Evolutionary conservation across 2,888 invertebrate species (phyloP).

Genomic region (Tiliacea aurago): DNA sequence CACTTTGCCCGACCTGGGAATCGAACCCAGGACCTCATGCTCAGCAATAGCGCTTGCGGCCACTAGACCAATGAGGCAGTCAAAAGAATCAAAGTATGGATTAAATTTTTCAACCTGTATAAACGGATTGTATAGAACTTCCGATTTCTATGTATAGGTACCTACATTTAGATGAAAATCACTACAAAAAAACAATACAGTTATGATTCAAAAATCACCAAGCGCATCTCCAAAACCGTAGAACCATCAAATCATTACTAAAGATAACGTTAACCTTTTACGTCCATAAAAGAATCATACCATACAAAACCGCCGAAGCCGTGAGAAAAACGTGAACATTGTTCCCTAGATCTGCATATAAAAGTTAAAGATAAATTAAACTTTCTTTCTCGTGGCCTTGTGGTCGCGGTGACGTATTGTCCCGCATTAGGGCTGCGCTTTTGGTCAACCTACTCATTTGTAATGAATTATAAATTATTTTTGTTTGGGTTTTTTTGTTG

Average conservation of each 20-base stretch:
- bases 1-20: too few species aligned
- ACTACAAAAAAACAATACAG: conserved; percentile 10
- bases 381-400: conserved; percentile 72
- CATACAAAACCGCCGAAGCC: conserved; percentile 63
- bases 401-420: conserved; percentile 56
- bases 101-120: not conserved
- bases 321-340: conserved; percentile 77
- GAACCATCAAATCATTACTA: conserved; percentile 56
- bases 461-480: conserved; percentile 27
- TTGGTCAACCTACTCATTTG: conserved; percentile 40
- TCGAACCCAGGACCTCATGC: too few species aligned
- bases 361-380: conserved; percentile 68
- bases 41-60: too few species aligned
- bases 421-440: conserved; percentile 55
- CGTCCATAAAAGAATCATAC: conserved; percentile 61
- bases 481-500: not conserved
- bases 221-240: conserved; percentile 47
- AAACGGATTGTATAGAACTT: not conserved
- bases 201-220: conserved; percentile 39
- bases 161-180: not conserved
- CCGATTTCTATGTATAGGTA: not conserved
- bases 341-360: conserved; percentile 74
- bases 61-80: too few species aligned
- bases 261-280: conserved; percentile 64
- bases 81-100: too few species aligned